phyloP scores from a whole-genome alignment of 2,888 invertebrate species.

The Augiades crinisus region DNA sequence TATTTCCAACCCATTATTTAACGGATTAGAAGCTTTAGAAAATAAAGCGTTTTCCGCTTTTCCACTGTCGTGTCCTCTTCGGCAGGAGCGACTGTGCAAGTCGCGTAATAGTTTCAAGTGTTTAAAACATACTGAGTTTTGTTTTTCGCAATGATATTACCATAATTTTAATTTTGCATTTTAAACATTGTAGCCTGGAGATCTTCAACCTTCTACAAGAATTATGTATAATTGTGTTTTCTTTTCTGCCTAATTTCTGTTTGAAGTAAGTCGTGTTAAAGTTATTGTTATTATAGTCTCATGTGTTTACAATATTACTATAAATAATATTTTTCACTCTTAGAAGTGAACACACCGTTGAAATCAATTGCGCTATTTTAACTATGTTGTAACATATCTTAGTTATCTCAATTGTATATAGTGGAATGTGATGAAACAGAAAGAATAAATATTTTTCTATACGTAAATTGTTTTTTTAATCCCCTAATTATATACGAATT shows the following conservation, averaged over 20 bases:
- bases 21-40: conserved; percentile 23
- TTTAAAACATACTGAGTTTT: not conserved
- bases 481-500: not conserved
- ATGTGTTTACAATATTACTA: not conserved
- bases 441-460: conserved; percentile 21
- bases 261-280: no score
- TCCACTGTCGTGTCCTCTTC: not conserved
- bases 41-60: conserved; percentile 15
- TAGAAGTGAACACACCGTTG: no score
- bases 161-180: no score
- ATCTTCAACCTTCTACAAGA: no score
- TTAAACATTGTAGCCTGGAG: no score
- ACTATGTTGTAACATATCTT: not conserved
- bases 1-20: conserved; percentile 27
- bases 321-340: not conserved
- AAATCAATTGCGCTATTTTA: not conserved
- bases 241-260: no score
- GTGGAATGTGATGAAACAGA: conserved; percentile 6
- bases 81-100: not conserved
- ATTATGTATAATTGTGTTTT: no score
- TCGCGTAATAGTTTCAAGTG: not conserved
- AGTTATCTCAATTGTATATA: conserved; percentile 17
- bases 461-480: not conserved
- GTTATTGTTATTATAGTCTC: not conserved
- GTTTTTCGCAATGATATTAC: no score